Conservation (phyloP, 2,888 invertebrate genomes). For the Pseudococcus viburni region DNA sequence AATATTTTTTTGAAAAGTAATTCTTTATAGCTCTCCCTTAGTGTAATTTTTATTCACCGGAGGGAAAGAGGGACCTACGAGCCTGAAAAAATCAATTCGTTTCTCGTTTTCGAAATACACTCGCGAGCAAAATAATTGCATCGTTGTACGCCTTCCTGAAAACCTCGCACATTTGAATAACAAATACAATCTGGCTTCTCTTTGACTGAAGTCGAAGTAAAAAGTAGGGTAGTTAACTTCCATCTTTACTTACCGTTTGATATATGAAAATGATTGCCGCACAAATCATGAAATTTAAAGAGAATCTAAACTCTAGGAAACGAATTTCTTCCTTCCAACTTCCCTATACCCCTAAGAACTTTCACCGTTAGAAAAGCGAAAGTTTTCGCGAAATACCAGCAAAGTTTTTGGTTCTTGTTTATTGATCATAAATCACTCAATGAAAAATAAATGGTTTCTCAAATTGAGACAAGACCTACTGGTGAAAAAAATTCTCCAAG, state of each 20-base stretch:
- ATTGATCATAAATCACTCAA: conserved; percentile 1
- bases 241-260: not conserved
- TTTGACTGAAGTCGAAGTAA: not conserved
- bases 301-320: not conserved
- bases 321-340: not conserved
- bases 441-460: not conserved
- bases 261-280: not conserved
- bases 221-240: not conserved
- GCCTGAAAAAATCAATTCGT: no score
- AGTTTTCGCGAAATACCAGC: not conserved
- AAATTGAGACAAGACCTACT: not conserved
- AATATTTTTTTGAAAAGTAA: no score
- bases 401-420: not conserved
- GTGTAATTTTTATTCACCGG: no score
- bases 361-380: not conserved
- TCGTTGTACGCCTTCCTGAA: no score
- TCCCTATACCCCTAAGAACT: not conserved
- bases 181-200: not conserved
- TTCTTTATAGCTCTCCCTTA: no score
- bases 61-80: no score
- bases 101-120: no score
- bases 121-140: no score
- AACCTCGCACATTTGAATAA: not conserved
- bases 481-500: not conserved
- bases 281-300: not conserved